A percentile compares a stretch with the other conserved stretches of the same genome.
These are phyloP conservation scores for Euwallacea fornicatus DNA, from an alignment of 1,140 invertebrate species.

Conservation along the genomic window DNA sequence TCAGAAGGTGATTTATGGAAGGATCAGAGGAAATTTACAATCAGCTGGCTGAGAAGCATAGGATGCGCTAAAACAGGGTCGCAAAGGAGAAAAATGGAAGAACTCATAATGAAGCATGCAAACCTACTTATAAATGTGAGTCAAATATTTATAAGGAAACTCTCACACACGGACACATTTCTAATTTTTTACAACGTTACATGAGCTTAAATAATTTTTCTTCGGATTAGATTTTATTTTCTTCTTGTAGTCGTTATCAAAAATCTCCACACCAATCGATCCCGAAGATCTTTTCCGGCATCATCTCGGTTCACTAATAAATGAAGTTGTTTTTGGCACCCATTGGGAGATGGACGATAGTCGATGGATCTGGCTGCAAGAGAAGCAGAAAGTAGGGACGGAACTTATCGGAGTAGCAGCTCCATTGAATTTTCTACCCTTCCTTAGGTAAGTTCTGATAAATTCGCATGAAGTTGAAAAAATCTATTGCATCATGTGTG, in stretches of 20 bases:
- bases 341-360: conserved; percentile 67
- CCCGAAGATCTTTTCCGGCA: conserved; percentile 62
- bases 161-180: not conserved
- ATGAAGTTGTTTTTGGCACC: conserved; percentile 74
- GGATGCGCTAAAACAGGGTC: conserved; percentile 69
- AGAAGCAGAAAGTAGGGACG: conserved; percentile 76
- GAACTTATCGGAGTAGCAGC: conserved; percentile 78
- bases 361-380: conserved; percentile 72
- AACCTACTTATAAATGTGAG: conserved; percentile 63
- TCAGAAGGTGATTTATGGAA: conserved; percentile 81
- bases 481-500: not conserved
- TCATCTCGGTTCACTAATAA: conserved; percentile 74
- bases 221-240: conserved; percentile 8
- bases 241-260: conserved; percentile 49
- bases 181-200: not conserved
- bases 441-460: conserved; percentile 63
- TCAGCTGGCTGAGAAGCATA: conserved; percentile 70
- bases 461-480: not conserved
- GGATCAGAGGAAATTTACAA: conserved; percentile 76
- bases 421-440: conserved; percentile 80
- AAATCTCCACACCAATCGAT: conserved; percentile 52
- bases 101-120: conserved; percentile 65
- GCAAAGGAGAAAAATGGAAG: conserved; percentile 65
- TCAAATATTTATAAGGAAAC: not conserved
- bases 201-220: conserved; percentile 12